phyloP scores from a whole-genome alignment of 1,140 invertebrate genomes.

The Pristionchus pacificus region DNA sequence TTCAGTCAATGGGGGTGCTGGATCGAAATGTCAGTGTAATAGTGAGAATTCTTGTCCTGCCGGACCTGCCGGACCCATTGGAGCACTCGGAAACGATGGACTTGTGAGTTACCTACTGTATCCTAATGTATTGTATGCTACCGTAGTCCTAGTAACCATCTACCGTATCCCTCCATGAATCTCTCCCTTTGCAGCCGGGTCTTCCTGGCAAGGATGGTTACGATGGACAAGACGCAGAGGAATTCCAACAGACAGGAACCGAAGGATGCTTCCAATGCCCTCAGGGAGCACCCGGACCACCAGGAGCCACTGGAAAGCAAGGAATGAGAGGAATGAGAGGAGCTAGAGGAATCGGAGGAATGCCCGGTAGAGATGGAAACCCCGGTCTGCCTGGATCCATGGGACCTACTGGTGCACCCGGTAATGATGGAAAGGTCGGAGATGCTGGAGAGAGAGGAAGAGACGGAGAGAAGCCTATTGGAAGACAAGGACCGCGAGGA shows the following conservation, averaged over 20 bases:
- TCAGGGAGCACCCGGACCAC: conserved; percentile 39
- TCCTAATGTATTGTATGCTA: too few species aligned
- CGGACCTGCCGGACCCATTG: conserved; percentile 39
- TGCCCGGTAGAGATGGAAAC: conserved; percentile 42
- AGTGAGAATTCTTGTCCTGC: conserved; percentile 41
- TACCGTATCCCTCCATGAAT: too few species aligned
- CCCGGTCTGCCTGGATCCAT: conserved; percentile 39
- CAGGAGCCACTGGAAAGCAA: conserved; percentile 37
- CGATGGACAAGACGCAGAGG: conserved; percentile 40
- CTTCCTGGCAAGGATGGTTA: conserved; percentile 37
- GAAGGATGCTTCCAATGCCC: conserved; percentile 48
- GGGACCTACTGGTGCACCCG: conserved; percentile 33
- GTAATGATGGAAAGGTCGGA: conserved; percentile 29
- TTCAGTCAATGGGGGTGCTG: background rate
- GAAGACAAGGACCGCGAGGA: conserved; percentile 33
- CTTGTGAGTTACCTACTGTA: background rate
- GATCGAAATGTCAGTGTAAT: conserved; percentile 42
- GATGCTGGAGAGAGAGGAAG: conserved; percentile 35
- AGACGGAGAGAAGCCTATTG: conserved; percentile 40
- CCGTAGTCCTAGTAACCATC: too few species aligned
- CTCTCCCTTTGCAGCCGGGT: conserved; percentile 16
- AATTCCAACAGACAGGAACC: conserved; percentile 28
- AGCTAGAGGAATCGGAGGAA: conserved; percentile 42
- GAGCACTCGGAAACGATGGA: conserved; percentile 39
- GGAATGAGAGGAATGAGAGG: conserved; percentile 48